Evolutionary conservation across 2,113 vertebrate genomes (phyloP), one percentile per base, ranked within the genome.

Genomic region (Otolemur garnettii): DNA sequence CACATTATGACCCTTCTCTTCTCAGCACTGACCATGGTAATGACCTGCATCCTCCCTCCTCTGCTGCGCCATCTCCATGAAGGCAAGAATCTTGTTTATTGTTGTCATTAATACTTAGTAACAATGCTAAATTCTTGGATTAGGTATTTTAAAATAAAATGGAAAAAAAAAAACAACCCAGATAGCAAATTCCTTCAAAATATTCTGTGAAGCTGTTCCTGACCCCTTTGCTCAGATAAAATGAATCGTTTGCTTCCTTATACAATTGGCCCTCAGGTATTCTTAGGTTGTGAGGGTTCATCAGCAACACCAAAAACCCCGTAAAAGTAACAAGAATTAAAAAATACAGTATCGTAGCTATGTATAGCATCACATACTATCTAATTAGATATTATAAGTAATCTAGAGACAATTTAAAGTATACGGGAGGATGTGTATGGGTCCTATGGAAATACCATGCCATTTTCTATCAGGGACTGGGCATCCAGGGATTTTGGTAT

Each of bases 71-170:
- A 60, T 59, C 74, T 69, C 22, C 74, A 64, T 8, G 15, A 94
- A 90, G 74, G 81, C 89, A 94, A 74, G n/a, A 69, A 19, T 71
- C 59, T 38, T 79, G 38, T 38, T 95, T 68, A 69, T 79, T 85
- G 87, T 19, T 33, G 7, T 50, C 62, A 26, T 69, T 18, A 38
- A 62, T 33, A 90, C 8, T 94, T 87, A 45, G 53, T 19, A 78
- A 78, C n/a, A 80, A 30, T 42, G 18, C n/a, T 85, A 89, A 85
- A 30, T 82, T 17, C 62, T 86, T 77, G 30, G 59, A 38, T 59
- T 86, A 68, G n/a, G 68, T 60, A 80, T 33, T 79, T 74, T 59
- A 33, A 89, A 95, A 92, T 91, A 42, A 83, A 75, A 90, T 38
- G 60, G 33, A 86, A 18, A 59, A 55, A 90, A 53, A 53, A 60